Percentiles rank a stretch among this genome's conserved stretches.
Evolutionary conservation across 2,888 invertebrate genomes (phyloP).

Genomic region (Timema cristinae): DNA sequence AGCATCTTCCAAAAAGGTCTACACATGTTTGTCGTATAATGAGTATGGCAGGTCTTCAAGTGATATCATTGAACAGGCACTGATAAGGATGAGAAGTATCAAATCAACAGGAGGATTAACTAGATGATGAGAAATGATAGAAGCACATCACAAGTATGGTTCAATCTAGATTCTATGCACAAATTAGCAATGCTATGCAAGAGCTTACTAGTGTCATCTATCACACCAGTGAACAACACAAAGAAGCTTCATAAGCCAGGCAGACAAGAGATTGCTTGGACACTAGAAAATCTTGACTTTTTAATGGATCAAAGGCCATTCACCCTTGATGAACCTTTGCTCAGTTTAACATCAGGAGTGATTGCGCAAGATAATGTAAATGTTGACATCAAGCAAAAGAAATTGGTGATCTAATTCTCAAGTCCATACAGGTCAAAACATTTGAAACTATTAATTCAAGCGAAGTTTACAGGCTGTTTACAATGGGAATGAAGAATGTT

Average conservation of each 20-base stretch:
- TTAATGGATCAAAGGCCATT: background rate
- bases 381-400: constrained; percentile 2
- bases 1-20: background rate
- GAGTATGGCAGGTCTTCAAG: background rate
- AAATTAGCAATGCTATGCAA: background rate
- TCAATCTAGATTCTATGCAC: constrained; percentile 5
- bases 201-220: background rate
- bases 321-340: background rate
- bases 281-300: background rate
- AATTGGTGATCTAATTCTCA: background rate
- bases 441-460: too few species aligned
- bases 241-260: background rate
- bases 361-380: background rate
- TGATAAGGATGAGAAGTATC: background rate
- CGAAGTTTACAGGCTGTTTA: too few species aligned
- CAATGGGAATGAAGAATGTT: too few species aligned
- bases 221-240: background rate
- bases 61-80: background rate
- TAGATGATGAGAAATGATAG: background rate
- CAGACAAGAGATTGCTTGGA: background rate
- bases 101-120: background rate
- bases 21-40: background rate
- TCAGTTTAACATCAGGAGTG: background rate
- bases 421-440: background rate
- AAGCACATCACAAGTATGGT: background rate